Evolutionary conservation across 2,113 vertebrate genomes (phyloP).

Genomic region (Peromyscus polionotus): DNA sequence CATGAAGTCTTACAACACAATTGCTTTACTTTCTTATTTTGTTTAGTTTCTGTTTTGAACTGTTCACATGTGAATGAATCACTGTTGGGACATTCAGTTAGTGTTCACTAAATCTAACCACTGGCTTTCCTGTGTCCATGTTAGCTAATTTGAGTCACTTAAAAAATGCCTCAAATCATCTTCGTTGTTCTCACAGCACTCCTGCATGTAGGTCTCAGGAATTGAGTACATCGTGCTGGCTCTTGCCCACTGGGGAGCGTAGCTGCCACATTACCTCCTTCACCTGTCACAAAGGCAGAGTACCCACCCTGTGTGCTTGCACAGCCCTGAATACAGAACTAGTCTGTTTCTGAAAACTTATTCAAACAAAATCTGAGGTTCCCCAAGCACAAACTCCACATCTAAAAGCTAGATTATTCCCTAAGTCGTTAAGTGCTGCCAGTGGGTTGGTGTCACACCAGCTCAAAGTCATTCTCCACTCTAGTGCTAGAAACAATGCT

Average conservation of each 20-base stretch:
- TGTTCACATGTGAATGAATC: slow-evolving; percentile 31
- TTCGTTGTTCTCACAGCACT: not conserved
- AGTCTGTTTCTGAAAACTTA: not conserved
- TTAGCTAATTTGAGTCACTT: slow-evolving; percentile 2
- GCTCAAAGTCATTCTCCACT: not conserved
- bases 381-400: not conserved
- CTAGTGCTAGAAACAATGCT: not conserved
- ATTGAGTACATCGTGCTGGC: not conserved
- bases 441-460: not conserved
- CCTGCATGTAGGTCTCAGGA: not conserved
- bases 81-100: slow-evolving; percentile 1
- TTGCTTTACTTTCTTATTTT: not conserved
- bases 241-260: not conserved
- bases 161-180: not conserved
- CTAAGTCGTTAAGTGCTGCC: not conserved
- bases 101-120: slow-evolving; percentile 14
- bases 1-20: slow-evolving; percentile 31
- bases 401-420: not conserved
- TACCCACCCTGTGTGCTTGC: not conserved
- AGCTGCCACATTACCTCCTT: not conserved
- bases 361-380: not conserved
- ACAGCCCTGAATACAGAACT: not conserved
- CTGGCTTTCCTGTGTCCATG: not conserved
- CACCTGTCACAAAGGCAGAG: not conserved
- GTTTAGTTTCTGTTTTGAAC: slow-evolving; percentile 21